These are phyloP conservation scores for Julus scandinavius DNA, from an alignment of 2,888 invertebrate genomes.

Conservation along the genomic window DNA sequence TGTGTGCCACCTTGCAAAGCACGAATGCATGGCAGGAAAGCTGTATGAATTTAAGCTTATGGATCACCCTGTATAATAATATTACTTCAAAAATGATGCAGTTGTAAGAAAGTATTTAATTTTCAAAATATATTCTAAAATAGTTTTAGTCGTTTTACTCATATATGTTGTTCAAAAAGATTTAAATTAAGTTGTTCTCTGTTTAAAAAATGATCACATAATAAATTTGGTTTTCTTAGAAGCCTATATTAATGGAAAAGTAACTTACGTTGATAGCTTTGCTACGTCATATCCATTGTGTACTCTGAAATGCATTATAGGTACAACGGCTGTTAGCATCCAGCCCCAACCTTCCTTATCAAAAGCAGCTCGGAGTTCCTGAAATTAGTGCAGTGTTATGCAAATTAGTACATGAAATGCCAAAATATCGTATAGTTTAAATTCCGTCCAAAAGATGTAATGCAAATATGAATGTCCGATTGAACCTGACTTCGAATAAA, in stretches of 20 bases:
- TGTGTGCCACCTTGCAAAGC: background rate
- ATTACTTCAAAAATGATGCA: too few relatives aligned
- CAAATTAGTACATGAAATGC: background rate
- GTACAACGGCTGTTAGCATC: slow-evolving; percentile 57
- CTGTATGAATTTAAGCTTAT: too few relatives aligned
- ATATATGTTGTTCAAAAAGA: background rate
- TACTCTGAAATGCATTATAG: slow-evolving; percentile 58
- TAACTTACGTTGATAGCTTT: slow-evolving; percentile 55
- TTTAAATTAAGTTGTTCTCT: too few relatives aligned
- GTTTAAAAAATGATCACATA: too few relatives aligned
- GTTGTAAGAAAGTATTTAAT: too few relatives aligned
- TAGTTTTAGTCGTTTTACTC: too few relatives aligned
- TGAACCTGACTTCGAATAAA: background rate
- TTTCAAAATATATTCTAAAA: too few relatives aligned
- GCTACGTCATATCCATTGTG: slow-evolving; percentile 59
- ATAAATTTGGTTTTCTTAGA: too few relatives aligned
- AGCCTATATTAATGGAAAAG: too few relatives aligned
- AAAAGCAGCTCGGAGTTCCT: slow-evolving; percentile 57
- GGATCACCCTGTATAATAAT: too few relatives aligned
- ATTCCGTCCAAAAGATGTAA: background rate
- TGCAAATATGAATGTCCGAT: background rate
- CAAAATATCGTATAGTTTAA: background rate
- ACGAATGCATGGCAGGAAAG: background rate
- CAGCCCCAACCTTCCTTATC: slow-evolving; percentile 57
- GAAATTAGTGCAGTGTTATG: background rate